Base-by-base conservation (phyloP, 2,113 vertebrate species). In the Chascanopsetta lugubris region DNA sequence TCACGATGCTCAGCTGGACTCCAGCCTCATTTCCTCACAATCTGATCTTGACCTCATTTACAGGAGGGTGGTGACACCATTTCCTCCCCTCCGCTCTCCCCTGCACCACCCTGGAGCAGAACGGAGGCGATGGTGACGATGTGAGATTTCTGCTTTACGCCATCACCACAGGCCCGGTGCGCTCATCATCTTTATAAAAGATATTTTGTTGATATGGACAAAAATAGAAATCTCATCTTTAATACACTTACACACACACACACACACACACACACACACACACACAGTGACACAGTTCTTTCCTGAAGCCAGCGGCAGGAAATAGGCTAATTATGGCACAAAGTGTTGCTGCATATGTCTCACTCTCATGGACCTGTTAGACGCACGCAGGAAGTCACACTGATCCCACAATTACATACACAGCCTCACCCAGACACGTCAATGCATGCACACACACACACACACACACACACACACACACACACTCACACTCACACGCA, bases 291-390 rank as follows among this genome's bases (percentile, higher is more conserved):
- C 78, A 80, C 49, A 63, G n/a, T 57, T 71, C 49, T 40, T 67
- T 72, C 38, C 56, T 54, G 70, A 67, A 47, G 66, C 69, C 3
- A 48, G 50, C 29, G 55, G 61, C 78, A 86, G 85, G 80, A 86
- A 87, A 82, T 69, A 77, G 60, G 77, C 78, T 89, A 85, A 89
- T 84, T 89, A 80, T 63, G 73, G 74, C 45, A 32, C 40, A 13
- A 15, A 81, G 69, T 60, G 70, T 68, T 72, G 12, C 80, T 75
- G 75, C 75, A 75, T 66, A 79, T 75, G 74, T 77, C 67, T 59
- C 51, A 73, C 74, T 72, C 62, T 62, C 50, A 63, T 22, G 2
- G 30, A 53, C 30, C 46, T 1, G 2, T 58, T 36, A 45, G 38
- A 47, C 12, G 1, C 55, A 64, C 66, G 54, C 75, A 75, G 87